These are phyloP conservation scores for Hyalella azteca DNA, from an alignment of 2,888 invertebrate genomes.

Conservation along the genomic window DNA sequence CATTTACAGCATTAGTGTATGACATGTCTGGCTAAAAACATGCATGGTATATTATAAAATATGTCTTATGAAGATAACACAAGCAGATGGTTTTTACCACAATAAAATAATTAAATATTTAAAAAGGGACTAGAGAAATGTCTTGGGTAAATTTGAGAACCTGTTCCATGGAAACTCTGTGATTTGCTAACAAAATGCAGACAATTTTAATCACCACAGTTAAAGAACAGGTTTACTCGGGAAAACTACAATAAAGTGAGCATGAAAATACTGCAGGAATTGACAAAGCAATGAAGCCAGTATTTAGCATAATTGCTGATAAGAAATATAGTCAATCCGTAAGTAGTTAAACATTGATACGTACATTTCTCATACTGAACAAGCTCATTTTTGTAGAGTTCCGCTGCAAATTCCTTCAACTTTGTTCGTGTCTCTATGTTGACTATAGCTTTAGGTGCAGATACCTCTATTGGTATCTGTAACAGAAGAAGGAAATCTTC, in stretches of 20 bases:
- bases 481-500: background rate
- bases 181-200: background rate
- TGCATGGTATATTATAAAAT: too few species aligned
- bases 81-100: too few species aligned
- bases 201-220: background rate
- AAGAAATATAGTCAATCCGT: background rate
- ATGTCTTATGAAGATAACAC: too few species aligned
- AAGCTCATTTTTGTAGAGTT: constrained; percentile 5
- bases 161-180: background rate
- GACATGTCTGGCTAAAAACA: too few species aligned
- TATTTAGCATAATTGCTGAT: background rate
- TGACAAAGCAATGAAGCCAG: background rate
- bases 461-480: background rate
- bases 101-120: too few species aligned
- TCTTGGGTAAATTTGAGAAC: too few species aligned
- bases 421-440: background rate
- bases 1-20: background rate
- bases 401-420: background rate
- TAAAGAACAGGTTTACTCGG: background rate
- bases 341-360: background rate
- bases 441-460: background rate
- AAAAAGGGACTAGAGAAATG: too few species aligned
- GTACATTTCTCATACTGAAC: background rate
- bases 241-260: background rate
- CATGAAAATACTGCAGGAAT: background rate